Percentiles rank a stretch among this genome's conserved stretches.
Conservation (phyloP, 2,797 vertebrate genomes). For the Carcharodon carcharias region DNA sequence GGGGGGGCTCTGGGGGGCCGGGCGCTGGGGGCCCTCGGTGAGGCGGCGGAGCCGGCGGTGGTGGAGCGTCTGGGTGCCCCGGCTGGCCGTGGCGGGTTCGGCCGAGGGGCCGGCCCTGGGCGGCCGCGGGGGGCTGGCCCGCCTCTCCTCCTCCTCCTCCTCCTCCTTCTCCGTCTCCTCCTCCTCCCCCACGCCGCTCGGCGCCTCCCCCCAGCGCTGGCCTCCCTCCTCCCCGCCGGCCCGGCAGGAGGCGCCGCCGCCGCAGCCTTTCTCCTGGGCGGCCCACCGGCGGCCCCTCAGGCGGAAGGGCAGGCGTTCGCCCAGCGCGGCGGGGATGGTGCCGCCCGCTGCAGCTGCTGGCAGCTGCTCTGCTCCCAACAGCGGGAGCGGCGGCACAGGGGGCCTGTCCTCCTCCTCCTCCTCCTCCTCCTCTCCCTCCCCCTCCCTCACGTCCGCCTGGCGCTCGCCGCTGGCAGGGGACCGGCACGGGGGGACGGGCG, state of each 20-base stretch:
- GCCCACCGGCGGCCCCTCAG: background rate
- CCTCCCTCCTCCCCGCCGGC: too few species aligned
- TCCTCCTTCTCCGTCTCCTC: background rate
- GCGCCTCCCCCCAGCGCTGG: background rate
- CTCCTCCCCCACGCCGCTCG: background rate
- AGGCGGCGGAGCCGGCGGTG: too few species aligned
- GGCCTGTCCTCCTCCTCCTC: background rate
- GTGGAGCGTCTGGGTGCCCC: background rate
- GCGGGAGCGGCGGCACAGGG: background rate
- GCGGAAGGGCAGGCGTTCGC: background rate
- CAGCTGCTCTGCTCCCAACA: background rate
- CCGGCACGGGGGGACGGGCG: too few species aligned
- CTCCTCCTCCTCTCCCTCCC: too few species aligned
- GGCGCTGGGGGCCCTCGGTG: background rate
- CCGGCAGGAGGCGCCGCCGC: too few species aligned
- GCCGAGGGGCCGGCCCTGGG: background rate
- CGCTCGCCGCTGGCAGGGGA: too few species aligned
- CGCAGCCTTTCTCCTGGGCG: background rate
- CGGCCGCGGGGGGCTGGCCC: background rate
- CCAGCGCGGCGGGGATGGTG: too few species aligned
- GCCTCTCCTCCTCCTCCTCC: background rate
- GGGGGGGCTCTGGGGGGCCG: background rate
- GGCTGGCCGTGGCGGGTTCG: background rate
- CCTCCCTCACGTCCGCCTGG: background rate
- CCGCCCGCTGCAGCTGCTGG: too few species aligned